phyloP scores from a whole-genome alignment of 2,888 invertebrate genomes.

The Erannis defoliaria region DNA sequence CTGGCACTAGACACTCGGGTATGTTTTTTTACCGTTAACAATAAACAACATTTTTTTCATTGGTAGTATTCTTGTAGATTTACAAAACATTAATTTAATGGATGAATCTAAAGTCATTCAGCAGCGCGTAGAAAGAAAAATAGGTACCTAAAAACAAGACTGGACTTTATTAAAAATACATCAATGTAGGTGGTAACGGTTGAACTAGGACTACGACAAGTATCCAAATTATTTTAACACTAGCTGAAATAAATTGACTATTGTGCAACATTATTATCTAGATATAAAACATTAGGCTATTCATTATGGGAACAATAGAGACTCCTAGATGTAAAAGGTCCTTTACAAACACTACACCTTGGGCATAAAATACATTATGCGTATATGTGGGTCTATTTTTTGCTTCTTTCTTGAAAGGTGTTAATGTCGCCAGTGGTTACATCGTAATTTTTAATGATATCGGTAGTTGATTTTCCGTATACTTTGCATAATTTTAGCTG shows the following conservation, averaged over 20 bases:
- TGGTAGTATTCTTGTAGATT: no score
- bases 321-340: constrained; percentile 37
- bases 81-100: no score
- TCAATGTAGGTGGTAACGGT: not conserved
- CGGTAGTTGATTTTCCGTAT: not conserved
- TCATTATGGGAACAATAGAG: constrained; percentile 35
- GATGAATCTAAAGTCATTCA: no score
- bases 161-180: not conserved
- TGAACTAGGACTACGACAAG: not conserved
- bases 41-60: no score
- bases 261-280: constrained; percentile 26
- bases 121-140: no score
- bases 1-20: no score
- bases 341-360: constrained; percentile 42
- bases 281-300: constrained; percentile 24
- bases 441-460: no score
- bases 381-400: not conserved
- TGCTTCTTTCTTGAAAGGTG: not conserved
- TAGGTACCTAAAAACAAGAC: constrained; percentile 2
- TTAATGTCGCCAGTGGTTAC: no score
- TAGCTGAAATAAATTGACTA: constrained; percentile 28
- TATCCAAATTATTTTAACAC: constrained; percentile 26
- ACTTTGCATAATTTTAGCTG: no score
- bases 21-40: no score
- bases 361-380: constrained; percentile 17